phyloP scores from a whole-genome alignment of 2,888 invertebrate genomes.

The Uropetala carovei region DNA sequence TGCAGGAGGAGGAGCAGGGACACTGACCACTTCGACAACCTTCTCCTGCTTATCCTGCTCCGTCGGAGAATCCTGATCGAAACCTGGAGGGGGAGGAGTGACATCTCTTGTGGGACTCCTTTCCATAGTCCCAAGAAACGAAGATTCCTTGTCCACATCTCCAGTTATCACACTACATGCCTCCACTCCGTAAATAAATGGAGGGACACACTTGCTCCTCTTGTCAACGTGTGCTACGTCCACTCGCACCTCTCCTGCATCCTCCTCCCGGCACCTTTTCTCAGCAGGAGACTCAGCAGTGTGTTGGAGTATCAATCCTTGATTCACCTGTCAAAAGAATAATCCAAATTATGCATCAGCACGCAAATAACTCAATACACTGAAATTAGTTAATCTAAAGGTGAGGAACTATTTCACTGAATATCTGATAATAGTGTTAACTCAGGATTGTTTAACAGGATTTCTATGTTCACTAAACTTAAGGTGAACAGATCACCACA shows the following conservation, averaged over 20 bases:
- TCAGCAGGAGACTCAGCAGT: constrained; percentile 64
- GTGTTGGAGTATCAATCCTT: not conserved
- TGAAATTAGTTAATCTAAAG: too few relatives aligned
- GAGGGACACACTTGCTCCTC: constrained; percentile 59
- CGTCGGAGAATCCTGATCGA: not conserved
- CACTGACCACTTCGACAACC: not conserved
- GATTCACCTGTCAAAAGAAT: not conserved
- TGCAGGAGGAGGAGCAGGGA: constrained; percentile 51
- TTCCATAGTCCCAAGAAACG: constrained; percentile 34
- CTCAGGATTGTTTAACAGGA: too few relatives aligned
- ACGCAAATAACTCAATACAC: not conserved
- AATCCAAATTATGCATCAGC: not conserved
- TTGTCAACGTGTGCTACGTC: constrained; percentile 68
- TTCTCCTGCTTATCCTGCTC: constrained; percentile 8
- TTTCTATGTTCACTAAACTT: too few relatives aligned
- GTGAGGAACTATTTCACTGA: too few relatives aligned
- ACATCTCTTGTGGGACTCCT: constrained; percentile 57
- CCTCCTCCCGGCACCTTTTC: constrained; percentile 68
- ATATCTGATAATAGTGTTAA: too few relatives aligned
- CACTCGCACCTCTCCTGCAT: constrained; percentile 66
- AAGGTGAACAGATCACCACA: too few relatives aligned
- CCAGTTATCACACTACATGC: constrained; percentile 45
- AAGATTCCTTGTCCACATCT: constrained; percentile 65
- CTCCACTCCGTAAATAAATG: constrained; percentile 30
- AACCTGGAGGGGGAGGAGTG: constrained; percentile 51